Evolutionary conservation across 2,797 vertebrate species (phyloP).

Genomic region (Pantherophis vulpinus): DNA sequence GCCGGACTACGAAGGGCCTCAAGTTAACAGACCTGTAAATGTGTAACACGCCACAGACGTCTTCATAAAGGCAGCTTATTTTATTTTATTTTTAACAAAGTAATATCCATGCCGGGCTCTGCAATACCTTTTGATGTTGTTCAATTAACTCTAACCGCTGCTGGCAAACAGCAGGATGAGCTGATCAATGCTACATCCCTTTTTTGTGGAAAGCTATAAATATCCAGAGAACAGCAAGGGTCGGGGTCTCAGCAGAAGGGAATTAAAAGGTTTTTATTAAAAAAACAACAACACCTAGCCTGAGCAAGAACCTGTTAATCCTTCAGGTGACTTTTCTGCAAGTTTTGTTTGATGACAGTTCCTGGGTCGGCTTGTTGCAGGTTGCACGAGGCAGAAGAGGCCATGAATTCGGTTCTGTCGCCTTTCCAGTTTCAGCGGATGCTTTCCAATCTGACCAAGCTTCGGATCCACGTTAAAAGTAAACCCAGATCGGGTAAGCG

Average conservation of each 20-base stretch:
- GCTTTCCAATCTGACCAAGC: conserved; percentile 80
- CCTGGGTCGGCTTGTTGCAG: conserved; percentile 51
- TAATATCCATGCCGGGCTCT: not conserved
- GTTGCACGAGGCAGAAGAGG: conserved; percentile 76
- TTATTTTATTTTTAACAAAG: not conserved
- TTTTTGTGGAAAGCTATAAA: not conserved
- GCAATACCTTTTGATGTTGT: not conserved
- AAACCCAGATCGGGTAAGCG: conserved; percentile 70
- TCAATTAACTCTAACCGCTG: not conserved
- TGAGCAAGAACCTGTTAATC: not conserved
- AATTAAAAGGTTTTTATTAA: not conserved
- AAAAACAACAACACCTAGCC: not conserved
- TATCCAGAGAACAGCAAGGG: not conserved
- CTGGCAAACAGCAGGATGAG: not conserved
- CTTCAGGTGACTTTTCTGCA: not conserved
- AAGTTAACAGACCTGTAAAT: not conserved
- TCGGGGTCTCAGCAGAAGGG: not conserved
- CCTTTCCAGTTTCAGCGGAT: conserved; percentile 81
- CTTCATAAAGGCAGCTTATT: not conserved
- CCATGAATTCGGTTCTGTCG: conserved; percentile 60
- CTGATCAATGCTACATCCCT: not conserved
- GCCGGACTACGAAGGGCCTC: not conserved
- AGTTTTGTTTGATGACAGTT: not conserved
- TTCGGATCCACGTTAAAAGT: conserved; percentile 72
- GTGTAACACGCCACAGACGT: not conserved